Base-by-base conservation (phyloP, 2,113 vertebrate genomes). In the Thamnaconus septentrionalis region DNA sequence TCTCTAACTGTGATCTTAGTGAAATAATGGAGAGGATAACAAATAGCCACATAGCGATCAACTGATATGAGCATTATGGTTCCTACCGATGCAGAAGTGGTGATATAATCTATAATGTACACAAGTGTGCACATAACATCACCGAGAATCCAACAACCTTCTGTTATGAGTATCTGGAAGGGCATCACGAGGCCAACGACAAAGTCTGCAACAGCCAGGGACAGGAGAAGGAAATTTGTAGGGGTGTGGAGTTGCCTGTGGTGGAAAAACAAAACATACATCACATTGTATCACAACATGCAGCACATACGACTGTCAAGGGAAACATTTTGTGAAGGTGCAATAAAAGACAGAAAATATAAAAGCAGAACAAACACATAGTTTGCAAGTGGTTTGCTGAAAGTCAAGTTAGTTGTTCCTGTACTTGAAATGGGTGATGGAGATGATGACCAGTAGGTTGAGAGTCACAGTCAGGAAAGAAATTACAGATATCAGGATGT, bases 171-270 rank as follows among this genome's bases (percentile, higher is more conserved):
- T 31, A 31, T 31, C 18, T 31, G 18, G 18, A 31, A 31, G 6
- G 68, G 63, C 66, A 76, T 73, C 61, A 76, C 53, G 69, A 69
- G 1, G 54, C 78, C 78, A 61, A 80, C n/a, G 5, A 73, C 11
- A 51, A 76, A 47, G 66, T 76, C 78, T 0, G 58, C 62, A 41
- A 56, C 0, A 0, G 69, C 61, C 57, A 80, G 58, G 0, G 77
- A 89, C 47, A 83, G 71, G 5, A 89, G 67, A 41, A 90, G 75
- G 52, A 70, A 7, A 67, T 90, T 89, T 62, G 85, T 89, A 1
- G 82, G 74, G 12, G 77, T 89, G 74, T 87, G 85, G 12, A 90
- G 87, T 69, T 88, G 81, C 66, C 72, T 31, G 18, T 31, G 18
- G 18, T 31, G 18, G 18, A 31, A 31, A 31, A 31, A 31, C 18